Conservation (phyloP, 2,888 invertebrate genomes). For the Corythucha ciliata region DNA sequence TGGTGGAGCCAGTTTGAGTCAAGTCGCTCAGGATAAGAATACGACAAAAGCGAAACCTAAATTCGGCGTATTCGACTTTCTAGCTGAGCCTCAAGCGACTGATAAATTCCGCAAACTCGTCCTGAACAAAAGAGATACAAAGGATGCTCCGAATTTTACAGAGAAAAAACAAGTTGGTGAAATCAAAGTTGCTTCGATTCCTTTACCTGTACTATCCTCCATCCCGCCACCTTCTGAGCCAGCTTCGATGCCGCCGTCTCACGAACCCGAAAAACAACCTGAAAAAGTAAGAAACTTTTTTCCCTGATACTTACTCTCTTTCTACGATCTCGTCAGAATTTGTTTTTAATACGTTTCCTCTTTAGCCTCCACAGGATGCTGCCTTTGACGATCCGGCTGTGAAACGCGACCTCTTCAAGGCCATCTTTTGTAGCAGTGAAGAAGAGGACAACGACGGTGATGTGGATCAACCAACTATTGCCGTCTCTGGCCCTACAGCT, state of each 20-base stretch:
- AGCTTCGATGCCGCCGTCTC: too few relatives aligned
- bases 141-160: background rate
- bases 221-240: too few relatives aligned
- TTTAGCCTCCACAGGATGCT: too few relatives aligned
- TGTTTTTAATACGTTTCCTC: background rate
- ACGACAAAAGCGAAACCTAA: slow-evolving; percentile 49
- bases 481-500: slow-evolving; percentile 37
- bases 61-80: slow-evolving; percentile 68
- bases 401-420: slow-evolving; percentile 73
- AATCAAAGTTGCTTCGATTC: background rate
- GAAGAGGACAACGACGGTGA: slow-evolving; percentile 45
- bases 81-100: slow-evolving; percentile 44
- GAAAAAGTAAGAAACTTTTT: background rate
- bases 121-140: background rate
- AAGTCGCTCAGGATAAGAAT: slow-evolving; percentile 41
- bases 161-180: background rate
- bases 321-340: background rate
- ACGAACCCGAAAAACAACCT: background rate
- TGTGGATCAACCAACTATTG: slow-evolving; percentile 21
- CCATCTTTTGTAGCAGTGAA: slow-evolving; percentile 76
- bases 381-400: slow-evolving; percentile 45
- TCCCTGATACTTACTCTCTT: background rate
- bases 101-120: slow-evolving; percentile 4
- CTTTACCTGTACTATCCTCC: too few relatives aligned
- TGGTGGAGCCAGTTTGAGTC: slow-evolving; percentile 38